Conservation (phyloP, 2,888 invertebrate genomes). For the Megalurothrips usitatus region DNA sequence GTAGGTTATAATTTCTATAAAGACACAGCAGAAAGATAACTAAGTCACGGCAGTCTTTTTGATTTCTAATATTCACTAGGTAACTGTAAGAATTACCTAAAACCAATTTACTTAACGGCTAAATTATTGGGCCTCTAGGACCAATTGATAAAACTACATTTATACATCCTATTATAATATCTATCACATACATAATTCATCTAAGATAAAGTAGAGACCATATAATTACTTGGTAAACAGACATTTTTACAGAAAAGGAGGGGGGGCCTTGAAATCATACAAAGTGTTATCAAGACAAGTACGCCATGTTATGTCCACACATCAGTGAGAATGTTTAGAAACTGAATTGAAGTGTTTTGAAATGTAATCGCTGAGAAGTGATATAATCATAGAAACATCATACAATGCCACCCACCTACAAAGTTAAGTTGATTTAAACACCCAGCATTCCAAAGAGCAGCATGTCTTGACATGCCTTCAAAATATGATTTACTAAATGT, state of each 20-base stretch:
- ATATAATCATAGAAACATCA: neutral
- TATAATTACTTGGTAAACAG: constrained; percentile 9
- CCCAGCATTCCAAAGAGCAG: too few species aligned
- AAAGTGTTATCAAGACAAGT: neutral
- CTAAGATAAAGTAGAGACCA: constrained; percentile 22
- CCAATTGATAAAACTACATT: neutral
- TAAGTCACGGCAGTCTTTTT: constrained; percentile 24
- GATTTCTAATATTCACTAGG: constrained; percentile 19
- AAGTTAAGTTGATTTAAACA: neutral
- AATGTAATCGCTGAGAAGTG: neutral
- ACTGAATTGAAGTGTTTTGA: neutral
- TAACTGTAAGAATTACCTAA: constrained; percentile 11
- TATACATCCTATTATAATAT: constrained; percentile 6
- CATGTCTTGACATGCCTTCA: neutral
- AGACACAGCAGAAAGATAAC: constrained; percentile 4
- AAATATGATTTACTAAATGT: neutral
- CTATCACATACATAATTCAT: constrained; percentile 20
- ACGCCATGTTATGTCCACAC: too few species aligned
- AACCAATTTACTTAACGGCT: neutral
- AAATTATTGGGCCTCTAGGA: neutral
- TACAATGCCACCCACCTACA: neutral
- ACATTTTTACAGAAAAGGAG: constrained; percentile 8
- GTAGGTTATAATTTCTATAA: neutral
- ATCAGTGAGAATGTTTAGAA: too few species aligned
- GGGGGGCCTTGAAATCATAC: neutral